Percentiles rank a stretch among this genome's conserved stretches.
Conservation (phyloP, 2,113 vertebrate genomes). For the Sinocyclocheilus grahami region DNA sequence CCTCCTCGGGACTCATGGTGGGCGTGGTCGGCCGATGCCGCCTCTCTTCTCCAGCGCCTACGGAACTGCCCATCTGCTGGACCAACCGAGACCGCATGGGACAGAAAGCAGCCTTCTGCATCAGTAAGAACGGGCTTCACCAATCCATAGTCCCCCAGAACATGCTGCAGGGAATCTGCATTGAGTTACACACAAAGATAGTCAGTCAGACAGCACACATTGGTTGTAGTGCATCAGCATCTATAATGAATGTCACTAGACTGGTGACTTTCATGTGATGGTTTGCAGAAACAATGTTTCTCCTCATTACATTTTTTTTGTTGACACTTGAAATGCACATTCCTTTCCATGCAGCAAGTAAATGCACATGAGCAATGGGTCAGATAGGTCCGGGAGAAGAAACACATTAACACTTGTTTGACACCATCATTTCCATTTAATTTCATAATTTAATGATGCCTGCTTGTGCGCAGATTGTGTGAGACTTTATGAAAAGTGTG, state of each 20-base stretch:
- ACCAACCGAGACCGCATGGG: constrained; percentile 85
- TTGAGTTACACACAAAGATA: constrained; percentile 1
- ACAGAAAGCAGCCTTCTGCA: constrained; percentile 90
- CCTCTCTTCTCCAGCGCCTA: constrained; percentile 86
- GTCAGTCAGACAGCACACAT: constrained; percentile 29
- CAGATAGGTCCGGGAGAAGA: neutral
- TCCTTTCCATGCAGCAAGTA: neutral
- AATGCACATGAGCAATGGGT: neutral
- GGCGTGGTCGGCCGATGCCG: constrained; percentile 64
- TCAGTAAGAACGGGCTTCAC: constrained; percentile 94
- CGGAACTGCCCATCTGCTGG: constrained; percentile 76
- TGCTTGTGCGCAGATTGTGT: neutral
- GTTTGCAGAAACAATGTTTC: constrained; percentile 9
- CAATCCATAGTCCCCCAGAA: constrained; percentile 92
- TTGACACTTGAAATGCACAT: neutral
- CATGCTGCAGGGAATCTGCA: constrained; percentile 81
- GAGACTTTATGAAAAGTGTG: neutral
- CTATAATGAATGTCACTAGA: neutral
- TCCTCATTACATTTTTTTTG: neutral
- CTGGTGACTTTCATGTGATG: neutral
- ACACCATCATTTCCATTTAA: neutral
- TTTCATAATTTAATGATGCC: neutral
- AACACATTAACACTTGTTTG: constrained; percentile 3
- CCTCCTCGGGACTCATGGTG: constrained; percentile 61
- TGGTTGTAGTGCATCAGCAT: neutral